phyloP scores from a whole-genome alignment of 2,797 vertebrate species.

The Tenualosa thibaudeaui region DNA sequence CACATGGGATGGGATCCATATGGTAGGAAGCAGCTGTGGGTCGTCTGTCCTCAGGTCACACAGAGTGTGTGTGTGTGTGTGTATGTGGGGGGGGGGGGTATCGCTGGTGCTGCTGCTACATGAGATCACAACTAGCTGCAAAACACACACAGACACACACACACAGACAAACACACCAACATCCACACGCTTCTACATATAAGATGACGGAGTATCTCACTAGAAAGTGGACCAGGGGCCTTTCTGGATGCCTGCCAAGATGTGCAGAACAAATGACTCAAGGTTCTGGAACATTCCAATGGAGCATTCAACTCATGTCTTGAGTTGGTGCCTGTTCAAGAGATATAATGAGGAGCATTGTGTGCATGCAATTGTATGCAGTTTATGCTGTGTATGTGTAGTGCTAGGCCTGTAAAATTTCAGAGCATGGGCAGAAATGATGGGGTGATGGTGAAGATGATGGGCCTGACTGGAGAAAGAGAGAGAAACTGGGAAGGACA shows the following conservation, averaged over 20 bases:
- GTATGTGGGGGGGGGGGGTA: neutral
- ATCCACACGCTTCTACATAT: neutral
- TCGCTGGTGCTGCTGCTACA: neutral
- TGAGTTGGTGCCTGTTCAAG: slow-evolving; percentile 1
- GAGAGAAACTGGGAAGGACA: neutral
- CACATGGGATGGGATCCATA: slow-evolving; percentile 18
- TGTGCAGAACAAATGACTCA: slow-evolving; percentile 24
- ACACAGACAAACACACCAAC: neutral
- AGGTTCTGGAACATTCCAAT: slow-evolving; percentile 22
- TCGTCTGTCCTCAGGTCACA: slow-evolving; percentile 18
- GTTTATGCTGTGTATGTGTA: too few relatives aligned
- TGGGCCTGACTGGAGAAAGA: neutral
- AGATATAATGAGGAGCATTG: neutral
- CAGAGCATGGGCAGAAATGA: neutral
- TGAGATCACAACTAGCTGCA: neutral
- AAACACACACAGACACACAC: neutral
- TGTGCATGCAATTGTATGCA: neutral
- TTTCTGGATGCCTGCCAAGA: slow-evolving; percentile 11
- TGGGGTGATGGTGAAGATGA: too few relatives aligned
- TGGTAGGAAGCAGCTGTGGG: slow-evolving; percentile 10
- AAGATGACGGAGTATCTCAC: neutral
- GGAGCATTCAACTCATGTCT: slow-evolving; percentile 16
- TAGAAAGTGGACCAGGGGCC: neutral
- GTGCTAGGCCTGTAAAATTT: neutral
- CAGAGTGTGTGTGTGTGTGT: too few relatives aligned